phyloP scores from a whole-genome alignment of 2,797 vertebrate genomes.

The Atherinosoma microstoma region DNA sequence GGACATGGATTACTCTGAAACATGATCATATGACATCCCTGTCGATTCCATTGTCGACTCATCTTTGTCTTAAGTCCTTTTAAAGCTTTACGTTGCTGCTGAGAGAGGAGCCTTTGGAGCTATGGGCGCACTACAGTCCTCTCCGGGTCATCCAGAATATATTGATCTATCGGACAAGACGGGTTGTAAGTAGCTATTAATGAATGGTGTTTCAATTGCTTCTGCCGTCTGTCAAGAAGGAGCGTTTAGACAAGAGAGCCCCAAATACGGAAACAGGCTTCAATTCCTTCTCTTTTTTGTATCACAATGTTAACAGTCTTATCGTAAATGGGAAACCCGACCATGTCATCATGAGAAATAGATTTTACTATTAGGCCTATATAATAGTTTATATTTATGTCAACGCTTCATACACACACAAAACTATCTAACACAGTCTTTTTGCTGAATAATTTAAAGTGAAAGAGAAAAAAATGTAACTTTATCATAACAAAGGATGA shows the following conservation, averaged over 20 bases:
- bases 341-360: not conserved
- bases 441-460: conserved; percentile 63
- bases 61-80: not conserved
- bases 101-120: not conserved
- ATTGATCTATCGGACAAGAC: conserved; percentile 88
- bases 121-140: conserved; percentile 76
- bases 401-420: no score
- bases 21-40: conserved; percentile 16
- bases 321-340: conserved; percentile 12
- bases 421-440: not conserved
- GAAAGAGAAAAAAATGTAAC: conserved; percentile 39
- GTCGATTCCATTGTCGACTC: not conserved
- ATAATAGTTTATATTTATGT: no score
- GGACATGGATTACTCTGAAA: conserved; percentile 24
- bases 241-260: conserved; percentile 13
- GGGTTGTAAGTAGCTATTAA: conserved; percentile 88
- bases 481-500: conserved; percentile 15
- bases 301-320: not conserved
- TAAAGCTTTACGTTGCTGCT: not conserved
- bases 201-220: not conserved
- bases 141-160: conserved; percentile 64
- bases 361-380: no score
- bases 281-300: no score
- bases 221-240: not conserved
- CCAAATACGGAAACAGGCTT: conserved; percentile 4